Evolutionary conservation across 1,140 invertebrate species (phyloP), one percentile per base, ranked within the genome.

Genomic region (Drosophila nannoptera): DNA sequence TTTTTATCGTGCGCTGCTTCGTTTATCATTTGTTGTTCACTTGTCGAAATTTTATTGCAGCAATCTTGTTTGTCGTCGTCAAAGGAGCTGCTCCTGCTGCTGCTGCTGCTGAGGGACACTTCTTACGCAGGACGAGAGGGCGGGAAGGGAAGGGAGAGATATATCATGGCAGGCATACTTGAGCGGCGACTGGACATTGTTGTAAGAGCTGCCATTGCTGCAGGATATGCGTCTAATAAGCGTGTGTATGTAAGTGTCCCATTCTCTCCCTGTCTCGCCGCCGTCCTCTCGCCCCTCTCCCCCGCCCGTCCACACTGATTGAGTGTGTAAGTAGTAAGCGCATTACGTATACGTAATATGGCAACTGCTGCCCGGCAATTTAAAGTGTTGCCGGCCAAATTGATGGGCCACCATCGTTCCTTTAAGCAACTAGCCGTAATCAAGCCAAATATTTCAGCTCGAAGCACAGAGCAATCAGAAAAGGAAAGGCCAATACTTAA

Each of bases 41-140:
- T 84, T 84, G 81, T 84, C 80, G 80, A 84, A 86, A 86, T 84
- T 84, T 84, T 84, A 84, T 84, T 84, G 81, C 81, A 86, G 81
- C 81, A 84, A 84, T 84, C 81, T 86, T 84, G 81, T 84, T 80
- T 86, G 81, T 83, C 77, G 76, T 78, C 77, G 76, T 73, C 77
- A 75, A 70, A 77, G 61, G 60, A 80, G 69, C 60, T 63, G 54
- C 22, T 22, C 22, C 22, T 22, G 22, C 22, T 22, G 22, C 56
- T 36, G 70, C 62, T 54, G 52, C 53, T 77, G 69, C 80, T 65
- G 62, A 62, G 80, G 77, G 69, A 82, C 71, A 77, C 73, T 82
- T 75, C 48, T 40, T 33, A 31, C 22, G 22, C 22, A 1, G 22
- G 3, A 22, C 1, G 22, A 22, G 22, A 22, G 3, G 1, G 22